Base-by-base conservation (phyloP, 1,140 invertebrate genomes). In the Trichogramma pretiosum region DNA sequence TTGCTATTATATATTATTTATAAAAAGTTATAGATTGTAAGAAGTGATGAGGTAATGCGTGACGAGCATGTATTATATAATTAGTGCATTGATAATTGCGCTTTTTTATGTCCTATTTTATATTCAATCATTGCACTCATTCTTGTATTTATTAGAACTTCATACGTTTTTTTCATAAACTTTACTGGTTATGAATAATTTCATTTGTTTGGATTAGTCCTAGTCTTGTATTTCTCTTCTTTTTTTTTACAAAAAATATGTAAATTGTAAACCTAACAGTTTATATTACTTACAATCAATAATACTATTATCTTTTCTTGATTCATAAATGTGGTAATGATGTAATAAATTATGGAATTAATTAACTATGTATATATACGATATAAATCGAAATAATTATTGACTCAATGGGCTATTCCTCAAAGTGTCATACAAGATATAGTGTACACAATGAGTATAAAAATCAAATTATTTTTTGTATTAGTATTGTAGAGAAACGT, bases 381-480 rank as follows among this genome's bases (percentile, higher is more conserved):
- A n/a, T n/a, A n/a, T n/a, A 46, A 42, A 50, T 38, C 30, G 28
- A 49, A 42, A 32, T 23, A 19, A 42, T 46, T 11, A 46, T 43
- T 43, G 36, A 46, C 46, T 51, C 34, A 24, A 32, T 23, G 36
- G 17, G 26, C 49, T 56, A 52, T 60, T 61, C 55, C 50, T 53
- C 53, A 54, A 59, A 57, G 55, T 53, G 55, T 55, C 57, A 51
- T 38, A 48, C 46, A 38, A 43, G 22, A 17, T 50, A 38, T 30
- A 50, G 36, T 33, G 28, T 21, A 45, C 10, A 9, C 13, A 19
- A 42, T 42, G 28, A 42, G 36, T 10, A 46, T 37, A 17, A 35
- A 48, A 50, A 50, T 36, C 45, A 59, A 67, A 63, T 64, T 68
- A 66, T 66, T 68, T 68, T 68, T 68, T 65, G 58, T 68, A 66